Evolutionary conservation across 2,113 vertebrate genomes (phyloP).

Genomic region (Megalops atlanticus): DNA sequence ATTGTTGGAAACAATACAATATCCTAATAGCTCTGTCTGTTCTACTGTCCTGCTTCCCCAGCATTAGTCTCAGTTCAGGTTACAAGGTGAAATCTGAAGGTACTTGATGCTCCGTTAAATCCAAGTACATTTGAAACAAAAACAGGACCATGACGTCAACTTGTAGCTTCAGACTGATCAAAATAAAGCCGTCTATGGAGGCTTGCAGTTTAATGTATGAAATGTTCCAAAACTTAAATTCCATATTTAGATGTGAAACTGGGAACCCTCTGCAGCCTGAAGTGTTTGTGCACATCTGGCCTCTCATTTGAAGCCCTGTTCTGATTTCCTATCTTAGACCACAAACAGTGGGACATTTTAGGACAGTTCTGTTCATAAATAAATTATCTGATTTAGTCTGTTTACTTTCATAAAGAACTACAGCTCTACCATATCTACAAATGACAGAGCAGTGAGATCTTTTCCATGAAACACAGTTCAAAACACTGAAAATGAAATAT

Average conservation of each 20-base stretch:
- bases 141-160: neutral
- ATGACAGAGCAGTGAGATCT: neutral
- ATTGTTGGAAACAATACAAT: constrained; percentile 3
- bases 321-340: neutral
- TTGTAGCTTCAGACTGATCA: neutral
- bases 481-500: neutral
- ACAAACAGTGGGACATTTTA: neutral
- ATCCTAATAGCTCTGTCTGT: neutral
- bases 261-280: neutral
- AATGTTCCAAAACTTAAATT: neutral
- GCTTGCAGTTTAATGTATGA: too few relatives aligned
- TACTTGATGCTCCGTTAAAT: neutral
- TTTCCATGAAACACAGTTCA: neutral
- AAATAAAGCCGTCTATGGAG: too few relatives aligned
- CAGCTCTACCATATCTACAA: neutral
- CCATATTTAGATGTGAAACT: neutral
- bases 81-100: neutral
- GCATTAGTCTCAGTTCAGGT: neutral
- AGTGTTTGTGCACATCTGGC: neutral
- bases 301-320: neutral
- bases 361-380: neutral
- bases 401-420: neutral
- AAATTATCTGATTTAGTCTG: neutral
- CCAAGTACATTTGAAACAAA: neutral
- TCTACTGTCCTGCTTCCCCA: neutral